A percentile compares a stretch with the other conserved stretches of the same genome.
Conservation (phyloP, 2,888 invertebrate species). For the Acleris holmiana region DNA sequence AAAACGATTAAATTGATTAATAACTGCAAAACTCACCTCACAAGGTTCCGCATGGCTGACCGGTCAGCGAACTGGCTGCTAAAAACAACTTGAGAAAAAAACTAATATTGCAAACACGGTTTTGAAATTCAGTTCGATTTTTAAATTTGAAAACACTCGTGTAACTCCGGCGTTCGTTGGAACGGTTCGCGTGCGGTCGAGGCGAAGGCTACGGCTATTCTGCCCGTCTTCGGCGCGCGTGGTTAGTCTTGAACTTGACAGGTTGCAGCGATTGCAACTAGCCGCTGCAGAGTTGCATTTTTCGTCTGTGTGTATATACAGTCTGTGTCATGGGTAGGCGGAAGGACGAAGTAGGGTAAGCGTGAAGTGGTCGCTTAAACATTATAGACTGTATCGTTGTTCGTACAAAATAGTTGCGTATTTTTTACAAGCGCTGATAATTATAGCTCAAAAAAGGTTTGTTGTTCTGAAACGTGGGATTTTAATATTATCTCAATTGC, state of each 20-base stretch:
- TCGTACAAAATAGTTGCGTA: no score
- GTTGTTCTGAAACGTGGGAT: no score
- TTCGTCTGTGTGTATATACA: conserved; percentile 43
- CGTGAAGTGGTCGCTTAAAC: no score
- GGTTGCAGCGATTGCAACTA: conserved; percentile 64
- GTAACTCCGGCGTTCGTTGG: conserved; percentile 51
- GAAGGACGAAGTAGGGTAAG: no score
- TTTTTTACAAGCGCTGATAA: no score
- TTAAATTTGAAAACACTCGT: conserved; percentile 43
- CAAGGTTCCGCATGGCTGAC: conserved; percentile 70
- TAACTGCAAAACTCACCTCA: conserved; percentile 65
- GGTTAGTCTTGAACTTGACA: conserved; percentile 77
- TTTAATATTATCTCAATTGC: no score
- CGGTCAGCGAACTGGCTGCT: conserved; percentile 46
- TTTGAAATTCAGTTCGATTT: conserved; percentile 45
- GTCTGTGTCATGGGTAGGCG: no score
- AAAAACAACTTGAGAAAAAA: conserved; percentile 49
- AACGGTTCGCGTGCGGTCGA: conserved; percentile 60
- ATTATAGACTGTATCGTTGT: no score
- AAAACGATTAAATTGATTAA: conserved; percentile 36
- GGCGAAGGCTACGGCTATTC: conserved; percentile 67
- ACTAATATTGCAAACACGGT: conserved; percentile 45
- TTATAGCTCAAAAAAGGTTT: no score
- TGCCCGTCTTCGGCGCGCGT: conserved; percentile 56
- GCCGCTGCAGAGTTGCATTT: conserved; percentile 67